phyloP scores from a whole-genome alignment of 2,888 invertebrate species.

The Limnephilus rhombicus region DNA sequence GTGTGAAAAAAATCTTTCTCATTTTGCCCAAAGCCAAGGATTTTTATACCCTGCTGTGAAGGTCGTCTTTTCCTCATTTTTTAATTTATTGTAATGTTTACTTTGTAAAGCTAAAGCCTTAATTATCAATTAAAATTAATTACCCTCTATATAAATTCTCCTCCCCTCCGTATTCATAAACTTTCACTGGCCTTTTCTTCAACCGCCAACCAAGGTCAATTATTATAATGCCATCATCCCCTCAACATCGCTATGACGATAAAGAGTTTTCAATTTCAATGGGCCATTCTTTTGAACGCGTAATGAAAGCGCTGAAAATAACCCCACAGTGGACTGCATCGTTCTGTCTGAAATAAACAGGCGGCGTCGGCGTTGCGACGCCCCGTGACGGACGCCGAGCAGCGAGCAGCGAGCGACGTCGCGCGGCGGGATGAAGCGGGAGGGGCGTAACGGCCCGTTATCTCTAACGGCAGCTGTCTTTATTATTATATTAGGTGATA shows the following conservation, averaged over 20 bases:
- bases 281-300: conserved; percentile 8
- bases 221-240: background rate
- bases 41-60: background rate
- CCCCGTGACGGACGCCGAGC: conserved; percentile 25
- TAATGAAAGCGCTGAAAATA: conserved; percentile 2
- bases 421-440: conserved; percentile 41
- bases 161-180: background rate
- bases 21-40: background rate
- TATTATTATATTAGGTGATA: conserved; percentile 59
- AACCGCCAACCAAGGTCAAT: background rate
- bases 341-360: conserved; percentile 25
- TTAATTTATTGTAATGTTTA: background rate
- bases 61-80: background rate
- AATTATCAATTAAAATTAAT: background rate
- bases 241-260: background rate
- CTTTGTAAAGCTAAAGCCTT: background rate
- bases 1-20: background rate
- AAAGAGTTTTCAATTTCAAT: conserved; percentile 14
- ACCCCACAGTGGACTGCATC: conserved; percentile 12
- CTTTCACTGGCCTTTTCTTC: background rate
- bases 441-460: conserved; percentile 27
- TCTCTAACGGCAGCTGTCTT: conserved; percentile 56
- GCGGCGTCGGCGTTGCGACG: conserved; percentile 19
- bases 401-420: conserved; percentile 7
- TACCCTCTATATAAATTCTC: background rate